These are phyloP conservation scores for Acromyrmex charruanus DNA, from an alignment of 1,140 invertebrate genomes.

Conservation along the genomic window DNA sequence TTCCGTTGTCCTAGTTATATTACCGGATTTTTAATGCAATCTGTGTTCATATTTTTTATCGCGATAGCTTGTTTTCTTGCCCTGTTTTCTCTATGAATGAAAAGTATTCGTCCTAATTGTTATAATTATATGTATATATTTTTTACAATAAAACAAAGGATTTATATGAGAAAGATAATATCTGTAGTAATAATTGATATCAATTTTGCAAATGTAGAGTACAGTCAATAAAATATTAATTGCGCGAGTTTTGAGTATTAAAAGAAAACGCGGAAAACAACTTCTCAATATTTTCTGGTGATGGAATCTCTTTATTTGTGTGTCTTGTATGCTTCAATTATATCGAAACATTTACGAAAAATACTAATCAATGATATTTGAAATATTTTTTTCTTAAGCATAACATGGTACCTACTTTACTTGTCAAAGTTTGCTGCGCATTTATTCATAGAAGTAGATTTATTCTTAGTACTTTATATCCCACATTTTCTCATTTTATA, in stretches of 20 bases:
- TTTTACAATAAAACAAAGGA: constrained; percentile 25
- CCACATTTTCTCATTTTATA: constrained; percentile 14
- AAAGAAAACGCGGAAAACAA: constrained; percentile 31
- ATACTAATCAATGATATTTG: constrained; percentile 66
- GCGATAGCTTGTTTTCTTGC: constrained; percentile 52
- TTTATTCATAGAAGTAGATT: constrained; percentile 80
- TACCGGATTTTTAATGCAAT: constrained; percentile 67
- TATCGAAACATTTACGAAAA: constrained; percentile 54
- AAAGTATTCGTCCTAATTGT: constrained; percentile 39
- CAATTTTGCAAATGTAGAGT: neutral
- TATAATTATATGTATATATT: constrained; percentile 58
- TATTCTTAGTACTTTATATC: constrained; percentile 57
- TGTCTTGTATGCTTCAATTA: constrained; percentile 66
- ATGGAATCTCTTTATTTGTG: constrained; percentile 72
- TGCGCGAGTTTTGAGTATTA: neutral
- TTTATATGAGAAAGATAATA: neutral
- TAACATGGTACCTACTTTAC: constrained; percentile 86
- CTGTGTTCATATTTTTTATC: constrained; percentile 64
- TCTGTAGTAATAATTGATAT: constrained; percentile 20
- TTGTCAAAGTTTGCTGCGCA: constrained; percentile 86
- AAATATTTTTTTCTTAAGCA: constrained; percentile 48
- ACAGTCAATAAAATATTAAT: neutral
- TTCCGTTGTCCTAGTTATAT: constrained; percentile 71
- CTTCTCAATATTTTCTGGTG: constrained; percentile 75
- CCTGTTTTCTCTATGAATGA: constrained; percentile 49